Evolutionary conservation across 1,140 invertebrate genomes (phyloP).

Genomic region (Formica exsecta): DNA sequence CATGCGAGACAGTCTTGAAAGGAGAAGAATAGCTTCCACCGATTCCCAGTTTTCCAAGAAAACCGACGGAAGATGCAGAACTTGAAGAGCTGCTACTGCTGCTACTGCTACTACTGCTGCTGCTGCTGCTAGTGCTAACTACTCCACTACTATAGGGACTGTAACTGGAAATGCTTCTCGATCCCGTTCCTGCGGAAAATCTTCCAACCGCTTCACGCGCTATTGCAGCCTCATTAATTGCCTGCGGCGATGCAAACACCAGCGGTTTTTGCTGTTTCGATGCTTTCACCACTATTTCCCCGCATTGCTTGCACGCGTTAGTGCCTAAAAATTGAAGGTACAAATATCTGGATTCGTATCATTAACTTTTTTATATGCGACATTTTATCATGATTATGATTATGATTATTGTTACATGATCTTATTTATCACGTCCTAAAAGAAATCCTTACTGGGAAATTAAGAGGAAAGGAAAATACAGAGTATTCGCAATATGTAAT

Average conservation of each 20-base stretch:
- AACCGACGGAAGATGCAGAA: conserved; percentile 19
- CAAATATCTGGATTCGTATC: background rate
- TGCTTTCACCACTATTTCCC: conserved; percentile 66
- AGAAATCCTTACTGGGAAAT: no score
- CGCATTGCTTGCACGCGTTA: conserved; percentile 62
- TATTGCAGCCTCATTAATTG: conserved; percentile 64
- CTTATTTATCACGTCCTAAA: no score
- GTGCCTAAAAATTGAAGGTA: conserved; percentile 23
- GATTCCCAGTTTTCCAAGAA: background rate
- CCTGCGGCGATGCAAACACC: conserved; percentile 53
- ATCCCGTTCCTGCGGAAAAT: background rate
- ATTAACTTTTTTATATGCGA: background rate
- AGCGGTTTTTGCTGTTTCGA: conserved; percentile 57
- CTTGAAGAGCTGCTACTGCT: conserved; percentile 4
- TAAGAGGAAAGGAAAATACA: no score
- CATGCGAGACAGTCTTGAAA: background rate
- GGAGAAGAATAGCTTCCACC: background rate
- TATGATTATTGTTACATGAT: background rate
- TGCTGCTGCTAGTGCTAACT: background rate
- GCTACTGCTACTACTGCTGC: background rate
- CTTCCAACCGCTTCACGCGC: conserved; percentile 6
- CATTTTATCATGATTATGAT: background rate
- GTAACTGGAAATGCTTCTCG: background rate
- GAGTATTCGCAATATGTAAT: no score
- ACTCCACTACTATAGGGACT: background rate